Conservation (phyloP, 2,797 vertebrate genomes). For the Pangasius krempfi region DNA sequence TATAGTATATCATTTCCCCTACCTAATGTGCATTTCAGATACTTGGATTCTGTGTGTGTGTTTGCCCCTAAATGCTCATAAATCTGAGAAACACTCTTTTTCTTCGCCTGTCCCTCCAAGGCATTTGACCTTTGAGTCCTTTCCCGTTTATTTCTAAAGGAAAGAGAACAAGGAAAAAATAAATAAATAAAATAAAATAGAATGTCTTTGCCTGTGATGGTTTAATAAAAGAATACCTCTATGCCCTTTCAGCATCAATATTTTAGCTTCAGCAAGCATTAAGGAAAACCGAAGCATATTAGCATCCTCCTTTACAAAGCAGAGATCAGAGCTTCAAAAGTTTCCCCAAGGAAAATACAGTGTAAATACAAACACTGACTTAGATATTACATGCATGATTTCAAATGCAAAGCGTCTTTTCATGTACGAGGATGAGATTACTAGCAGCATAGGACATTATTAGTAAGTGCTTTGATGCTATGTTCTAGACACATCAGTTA, state of each 20-base stretch:
- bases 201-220: conserved; percentile 5
- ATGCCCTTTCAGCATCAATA: conserved; percentile 18
- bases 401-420: neutral
- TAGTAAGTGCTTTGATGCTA: neutral
- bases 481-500: neutral
- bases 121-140: conserved; percentile 40
- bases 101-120: conserved; percentile 41
- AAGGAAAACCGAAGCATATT: conserved; percentile 23
- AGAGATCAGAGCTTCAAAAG: neutral
- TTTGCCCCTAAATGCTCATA: conserved; percentile 22
- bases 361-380: neutral
- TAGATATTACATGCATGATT: neutral
- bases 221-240: conserved; percentile 44
- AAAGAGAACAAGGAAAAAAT: neutral
- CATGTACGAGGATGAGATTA: neutral
- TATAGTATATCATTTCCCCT: conserved; percentile 6
- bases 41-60: neutral
- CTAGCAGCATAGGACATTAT: neutral
- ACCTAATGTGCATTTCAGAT: conserved; percentile 7
- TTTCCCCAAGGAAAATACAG: neutral
- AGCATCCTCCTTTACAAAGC: conserved; percentile 13
- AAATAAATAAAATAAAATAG: conserved; percentile 18
- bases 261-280: conserved; percentile 23
- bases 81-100: conserved; percentile 34
- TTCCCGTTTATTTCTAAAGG: neutral